Percentiles rank a stretch among this genome's conserved stretches.
Conservation (phyloP, 2,113 vertebrate genomes). For the Mixornis gularis region DNA sequence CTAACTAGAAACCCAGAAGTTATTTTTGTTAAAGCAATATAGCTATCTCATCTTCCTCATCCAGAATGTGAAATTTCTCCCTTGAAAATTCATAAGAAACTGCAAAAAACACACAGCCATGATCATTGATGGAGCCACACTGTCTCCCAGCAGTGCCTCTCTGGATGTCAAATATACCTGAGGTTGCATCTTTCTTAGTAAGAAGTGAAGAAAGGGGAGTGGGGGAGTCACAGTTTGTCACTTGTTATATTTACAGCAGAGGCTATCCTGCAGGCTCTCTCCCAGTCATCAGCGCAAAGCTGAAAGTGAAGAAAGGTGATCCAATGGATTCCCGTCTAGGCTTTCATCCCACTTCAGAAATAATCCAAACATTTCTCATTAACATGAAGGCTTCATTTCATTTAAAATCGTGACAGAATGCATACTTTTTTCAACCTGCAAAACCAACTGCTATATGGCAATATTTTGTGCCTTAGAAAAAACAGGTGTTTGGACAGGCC, state of each 20-base stretch:
- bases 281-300: neutral
- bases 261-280: neutral
- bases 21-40: neutral
- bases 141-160: neutral
- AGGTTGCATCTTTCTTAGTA: neutral
- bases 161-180: neutral
- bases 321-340: neutral
- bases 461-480: neutral
- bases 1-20: neutral
- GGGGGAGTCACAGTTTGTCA: accelerated
- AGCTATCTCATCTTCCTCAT: neutral
- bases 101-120: neutral
- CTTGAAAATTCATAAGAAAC: neutral
- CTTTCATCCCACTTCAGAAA: neutral
- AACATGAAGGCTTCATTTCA: neutral
- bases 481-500: neutral
- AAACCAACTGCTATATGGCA: neutral
- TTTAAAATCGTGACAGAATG: neutral
- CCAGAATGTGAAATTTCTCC: neutral
- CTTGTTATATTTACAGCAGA: neutral
- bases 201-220: neutral
- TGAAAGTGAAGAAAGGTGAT: neutral
- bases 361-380: neutral
- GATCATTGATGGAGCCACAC: neutral
- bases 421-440: neutral